Evolutionary conservation across 2,888 invertebrate genomes (phyloP).

Genomic region (Hyposoter dolosus): DNA sequence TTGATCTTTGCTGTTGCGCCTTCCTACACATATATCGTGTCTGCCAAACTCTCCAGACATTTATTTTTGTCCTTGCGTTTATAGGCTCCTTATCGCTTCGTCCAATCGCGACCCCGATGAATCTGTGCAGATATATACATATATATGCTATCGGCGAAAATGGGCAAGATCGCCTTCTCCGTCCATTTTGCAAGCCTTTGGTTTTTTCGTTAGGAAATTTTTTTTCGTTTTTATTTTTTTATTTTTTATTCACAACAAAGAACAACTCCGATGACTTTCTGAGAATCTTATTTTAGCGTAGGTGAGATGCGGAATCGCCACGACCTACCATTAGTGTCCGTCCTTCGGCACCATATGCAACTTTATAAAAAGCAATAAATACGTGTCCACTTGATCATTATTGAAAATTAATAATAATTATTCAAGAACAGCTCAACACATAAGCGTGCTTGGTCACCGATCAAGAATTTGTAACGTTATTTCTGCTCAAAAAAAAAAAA

Average conservation of each 20-base stretch:
- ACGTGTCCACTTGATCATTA: background rate
- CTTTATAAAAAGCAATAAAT: background rate
- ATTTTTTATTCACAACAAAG: slow-evolving; percentile 25
- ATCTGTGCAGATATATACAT: slow-evolving; percentile 44
- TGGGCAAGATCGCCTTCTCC: slow-evolving; percentile 33
- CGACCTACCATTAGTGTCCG: slow-evolving; percentile 37
- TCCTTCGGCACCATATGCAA: slow-evolving; percentile 15
- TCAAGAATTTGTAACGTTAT: background rate
- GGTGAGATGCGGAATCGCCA: slow-evolving; percentile 46
- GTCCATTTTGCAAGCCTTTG: slow-evolving; percentile 6
- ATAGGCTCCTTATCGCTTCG: slow-evolving; percentile 47
- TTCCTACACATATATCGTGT: background rate
- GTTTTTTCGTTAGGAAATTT: background rate
- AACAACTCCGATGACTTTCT: slow-evolving; percentile 33
- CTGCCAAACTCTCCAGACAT: slow-evolving; percentile 16
- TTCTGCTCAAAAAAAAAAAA: background rate
- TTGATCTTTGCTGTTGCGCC: background rate
- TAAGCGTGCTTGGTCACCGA: background rate
- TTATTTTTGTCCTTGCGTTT: slow-evolving; percentile 49
- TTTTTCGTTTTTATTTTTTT: background rate
- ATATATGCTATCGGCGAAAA: background rate
- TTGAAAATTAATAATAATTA: background rate
- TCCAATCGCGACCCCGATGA: slow-evolving; percentile 53
- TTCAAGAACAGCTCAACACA: background rate
- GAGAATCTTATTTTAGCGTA: slow-evolving; percentile 50